Evolutionary conservation across 1,140 invertebrate species (phyloP).

Genomic region (Drosophila carrolli): DNA sequence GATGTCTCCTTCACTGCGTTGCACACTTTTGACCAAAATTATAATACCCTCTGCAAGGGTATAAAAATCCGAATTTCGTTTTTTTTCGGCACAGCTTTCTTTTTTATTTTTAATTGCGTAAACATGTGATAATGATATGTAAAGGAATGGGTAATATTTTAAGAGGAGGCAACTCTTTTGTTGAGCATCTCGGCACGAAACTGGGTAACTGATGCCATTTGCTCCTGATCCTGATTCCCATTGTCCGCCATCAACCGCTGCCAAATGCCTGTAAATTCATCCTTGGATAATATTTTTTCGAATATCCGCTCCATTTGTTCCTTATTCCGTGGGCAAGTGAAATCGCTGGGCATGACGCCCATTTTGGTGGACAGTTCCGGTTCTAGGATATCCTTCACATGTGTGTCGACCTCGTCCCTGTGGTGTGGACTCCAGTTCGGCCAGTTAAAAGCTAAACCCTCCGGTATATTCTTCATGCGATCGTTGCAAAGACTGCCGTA

Average conservation of each 20-base stretch:
- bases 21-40: too few relatives aligned
- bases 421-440: not conserved
- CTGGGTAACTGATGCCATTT: constrained; percentile 38
- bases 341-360: constrained; percentile 54
- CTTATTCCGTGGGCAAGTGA: constrained; percentile 35
- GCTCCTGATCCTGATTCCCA: constrained; percentile 16
- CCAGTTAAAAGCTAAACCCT: not conserved
- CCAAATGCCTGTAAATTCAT: constrained; percentile 55
- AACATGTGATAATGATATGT: not conserved
- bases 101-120: not conserved
- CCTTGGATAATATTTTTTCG: constrained; percentile 27
- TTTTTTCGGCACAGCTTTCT: not conserved
- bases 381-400: constrained; percentile 43
- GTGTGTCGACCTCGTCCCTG: constrained; percentile 22
- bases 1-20: too few relatives aligned
- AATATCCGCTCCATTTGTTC: constrained; percentile 58
- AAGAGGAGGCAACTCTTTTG: not conserved
- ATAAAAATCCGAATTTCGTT: too few relatives aligned
- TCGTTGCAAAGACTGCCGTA: constrained; percentile 62
- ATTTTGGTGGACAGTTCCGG: constrained; percentile 36
- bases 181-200: constrained; percentile 42
- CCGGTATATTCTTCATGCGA: constrained; percentile 27
- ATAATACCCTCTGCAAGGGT: too few relatives aligned
- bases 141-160: not conserved
- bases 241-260: constrained; percentile 18